Evolutionary conservation across 2,113 vertebrate genomes (phyloP).

Genomic region (Pelusios castaneus): DNA sequence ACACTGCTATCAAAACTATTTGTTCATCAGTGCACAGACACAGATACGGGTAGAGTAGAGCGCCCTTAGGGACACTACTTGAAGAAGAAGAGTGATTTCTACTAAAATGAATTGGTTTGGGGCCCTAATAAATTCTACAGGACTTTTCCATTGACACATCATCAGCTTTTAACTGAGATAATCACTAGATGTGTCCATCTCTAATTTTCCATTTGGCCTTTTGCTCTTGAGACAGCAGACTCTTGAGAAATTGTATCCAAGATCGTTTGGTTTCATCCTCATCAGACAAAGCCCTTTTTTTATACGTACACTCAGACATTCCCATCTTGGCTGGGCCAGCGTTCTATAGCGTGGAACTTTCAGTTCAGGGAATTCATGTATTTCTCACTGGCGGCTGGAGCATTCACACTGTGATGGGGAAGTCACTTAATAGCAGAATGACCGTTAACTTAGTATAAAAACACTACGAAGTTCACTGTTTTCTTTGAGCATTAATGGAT

Average conservation of each 20-base stretch:
- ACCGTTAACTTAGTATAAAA: neutral
- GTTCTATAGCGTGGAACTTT: neutral
- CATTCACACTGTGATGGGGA: neutral
- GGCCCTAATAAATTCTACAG: neutral
- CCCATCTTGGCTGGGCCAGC: rapidly evolving
- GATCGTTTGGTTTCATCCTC: neutral
- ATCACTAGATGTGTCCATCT: neutral
- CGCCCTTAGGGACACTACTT: too few species aligned
- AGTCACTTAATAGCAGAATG: neutral
- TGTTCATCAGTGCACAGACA: too few species aligned
- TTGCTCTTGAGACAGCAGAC: rapidly evolving
- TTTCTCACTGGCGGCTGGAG: neutral
- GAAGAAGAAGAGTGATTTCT: neutral
- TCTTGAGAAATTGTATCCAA: neutral
- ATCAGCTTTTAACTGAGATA: neutral
- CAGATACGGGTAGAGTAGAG: too few species aligned
- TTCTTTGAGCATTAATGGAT: neutral
- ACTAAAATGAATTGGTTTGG: neutral
- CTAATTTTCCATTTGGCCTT: neutral
- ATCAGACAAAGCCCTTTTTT: neutral
- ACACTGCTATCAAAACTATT: too few species aligned
- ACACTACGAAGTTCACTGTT: neutral
- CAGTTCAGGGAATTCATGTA: neutral
- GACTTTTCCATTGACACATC: neutral
- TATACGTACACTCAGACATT: neutral